Base-by-base conservation (phyloP, 1,140 invertebrate genomes). In the Scaptomyza graminum region DNA sequence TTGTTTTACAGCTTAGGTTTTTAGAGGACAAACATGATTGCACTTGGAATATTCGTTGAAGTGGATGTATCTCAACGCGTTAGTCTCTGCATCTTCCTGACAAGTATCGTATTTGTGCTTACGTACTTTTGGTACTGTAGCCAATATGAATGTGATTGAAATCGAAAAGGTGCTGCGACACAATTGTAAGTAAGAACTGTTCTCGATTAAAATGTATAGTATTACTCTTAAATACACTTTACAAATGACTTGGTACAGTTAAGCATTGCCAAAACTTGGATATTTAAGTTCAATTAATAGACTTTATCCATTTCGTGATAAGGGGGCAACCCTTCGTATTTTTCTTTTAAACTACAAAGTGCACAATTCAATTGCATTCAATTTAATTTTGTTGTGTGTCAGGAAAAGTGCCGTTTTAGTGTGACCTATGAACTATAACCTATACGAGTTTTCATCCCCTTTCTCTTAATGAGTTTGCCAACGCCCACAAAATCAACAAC, bases 341-440 rank as follows among this genome's bases (percentile, higher is more conserved):
- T 41, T 41, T 39, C 4, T 12, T 6, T n/a, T n/a, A 41, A 41
- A 41, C 44, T 18, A 34, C 13, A 46, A 46, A 16, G 44, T 16
- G 44, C 44, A 46, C 15, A 15, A 60, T 60, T 60, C 57, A 28
- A 60, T 49, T 49, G 31, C 16, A 50, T 9, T 61, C 46, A 61
- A 49, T 39, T 50, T 11, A 61, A 39, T 46, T 46, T 46, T 15
- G 28, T 44, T 13, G 28, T 2, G 28, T 11, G 34, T 12, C 57
- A 60, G 57, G 57, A 60, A 60, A 4, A 11, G 12, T 3, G 3
- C 1, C 8, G 11, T 37, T 37, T 37, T 37, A 37, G 34, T 37
- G 37, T n/a, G 37, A n/a, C 37, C 0, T 16, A 16, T 18, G 15
- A 18, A 46, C 31, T 11, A 34, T 34, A 8, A 34, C 7, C 31